Conservation (phyloP, 1,140 invertebrate species). For the Drosophila gunungcola region DNA sequence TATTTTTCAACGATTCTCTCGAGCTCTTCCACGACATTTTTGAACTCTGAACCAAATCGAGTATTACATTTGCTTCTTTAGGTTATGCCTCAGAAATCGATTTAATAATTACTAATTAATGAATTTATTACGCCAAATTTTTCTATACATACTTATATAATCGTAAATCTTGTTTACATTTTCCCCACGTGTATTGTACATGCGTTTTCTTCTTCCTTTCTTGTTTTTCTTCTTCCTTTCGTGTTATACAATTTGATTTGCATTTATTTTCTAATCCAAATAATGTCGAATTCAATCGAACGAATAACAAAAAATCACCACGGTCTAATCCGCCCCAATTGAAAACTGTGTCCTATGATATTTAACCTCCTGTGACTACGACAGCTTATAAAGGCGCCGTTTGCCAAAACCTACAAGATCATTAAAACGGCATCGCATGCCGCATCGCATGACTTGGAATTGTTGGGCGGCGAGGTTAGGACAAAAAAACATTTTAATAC, state of each 20-base stretch:
- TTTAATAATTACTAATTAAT: constrained; percentile 55
- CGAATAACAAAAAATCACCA: constrained; percentile 9
- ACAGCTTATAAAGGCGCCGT: constrained; percentile 97
- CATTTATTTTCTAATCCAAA: constrained; percentile 52
- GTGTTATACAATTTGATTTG: constrained; percentile 56
- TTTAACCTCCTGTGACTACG: constrained; percentile 53
- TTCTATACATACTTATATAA: constrained; percentile 58
- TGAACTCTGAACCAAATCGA: constrained; percentile 27
- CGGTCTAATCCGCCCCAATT: background rate
- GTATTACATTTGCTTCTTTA: constrained; percentile 45
- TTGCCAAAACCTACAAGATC: constrained; percentile 97
- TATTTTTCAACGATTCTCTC: constrained; percentile 49
- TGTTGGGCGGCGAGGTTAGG: constrained; percentile 86
- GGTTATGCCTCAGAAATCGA: constrained; percentile 64
- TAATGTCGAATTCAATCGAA: constrained; percentile 28
- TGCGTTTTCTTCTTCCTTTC: constrained; percentile 68
- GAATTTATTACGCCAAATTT: constrained; percentile 53
- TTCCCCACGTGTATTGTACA: constrained; percentile 59
- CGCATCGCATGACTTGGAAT: constrained; percentile 91
- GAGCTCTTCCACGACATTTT: constrained; percentile 52
- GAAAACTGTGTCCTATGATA: constrained; percentile 48
- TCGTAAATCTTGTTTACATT: constrained; percentile 63
- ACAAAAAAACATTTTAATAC: constrained; percentile 67
- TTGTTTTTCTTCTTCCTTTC: constrained; percentile 57
- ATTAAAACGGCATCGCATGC: constrained; percentile 92